Evolutionary conservation across 2,888 invertebrate genomes (phyloP).

Genomic region (Xiphydria camelus): DNA sequence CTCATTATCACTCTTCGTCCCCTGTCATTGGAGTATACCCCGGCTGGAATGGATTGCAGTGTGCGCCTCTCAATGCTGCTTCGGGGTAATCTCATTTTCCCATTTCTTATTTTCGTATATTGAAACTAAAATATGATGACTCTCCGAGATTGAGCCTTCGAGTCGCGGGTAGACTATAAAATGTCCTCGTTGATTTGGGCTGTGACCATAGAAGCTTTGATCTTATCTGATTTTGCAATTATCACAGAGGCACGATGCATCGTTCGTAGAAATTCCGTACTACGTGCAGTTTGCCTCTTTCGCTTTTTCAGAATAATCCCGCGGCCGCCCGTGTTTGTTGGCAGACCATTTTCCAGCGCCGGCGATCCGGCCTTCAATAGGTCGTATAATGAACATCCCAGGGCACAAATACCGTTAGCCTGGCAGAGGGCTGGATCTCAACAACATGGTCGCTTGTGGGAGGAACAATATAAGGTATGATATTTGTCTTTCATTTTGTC

Average conservation of each 20-base stretch:
- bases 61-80: slow-evolving; percentile 38
- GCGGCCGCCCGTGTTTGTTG: slow-evolving; percentile 43
- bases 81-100: slow-evolving; percentile 33
- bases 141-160: slow-evolving; percentile 47
- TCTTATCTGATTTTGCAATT: slow-evolving; percentile 46
- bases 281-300: slow-evolving; percentile 2
- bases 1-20: slow-evolving; percentile 48
- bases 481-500: background rate
- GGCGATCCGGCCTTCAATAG: slow-evolving; percentile 42
- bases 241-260: background rate
- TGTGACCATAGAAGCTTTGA: slow-evolving; percentile 46
- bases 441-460: slow-evolving; percentile 38
- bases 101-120: background rate
- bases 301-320: slow-evolving; percentile 37
- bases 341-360: slow-evolving; percentile 40
- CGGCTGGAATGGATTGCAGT: slow-evolving; percentile 47
- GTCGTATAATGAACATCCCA: slow-evolving; percentile 42
- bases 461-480: slow-evolving; percentile 39
- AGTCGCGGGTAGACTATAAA: slow-evolving; percentile 46
- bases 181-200: slow-evolving; percentile 45
- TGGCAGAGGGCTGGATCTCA: slow-evolving; percentile 40
- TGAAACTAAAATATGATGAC: slow-evolving; percentile 33
- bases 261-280: background rate
- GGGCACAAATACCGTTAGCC: slow-evolving; percentile 44
- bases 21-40: slow-evolving; percentile 46